Base-by-base conservation (phyloP, 2,113 vertebrate species). In the Mormoops blainvillei region DNA sequence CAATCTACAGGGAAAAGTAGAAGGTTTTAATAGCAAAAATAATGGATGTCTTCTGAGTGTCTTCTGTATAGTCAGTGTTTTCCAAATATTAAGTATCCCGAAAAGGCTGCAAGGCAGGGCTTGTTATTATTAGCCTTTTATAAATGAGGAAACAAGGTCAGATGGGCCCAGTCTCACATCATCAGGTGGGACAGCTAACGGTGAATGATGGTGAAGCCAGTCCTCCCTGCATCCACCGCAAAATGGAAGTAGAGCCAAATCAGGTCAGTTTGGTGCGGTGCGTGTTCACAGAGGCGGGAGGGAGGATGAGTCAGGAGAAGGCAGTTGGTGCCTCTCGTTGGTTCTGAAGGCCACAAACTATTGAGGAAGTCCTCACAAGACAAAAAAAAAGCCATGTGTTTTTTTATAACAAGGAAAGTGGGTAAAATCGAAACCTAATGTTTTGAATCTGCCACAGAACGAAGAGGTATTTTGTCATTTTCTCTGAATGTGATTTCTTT, bases 401-500 rank as follows among this genome's bases (percentile, higher is more conserved):
- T 48, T 48, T 48, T 48, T 8, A 48, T 48, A 20, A 74, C 78
- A 63, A 65, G 33, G 14, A 73, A 90, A 58, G 11, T 70, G 7
- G 38, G 16, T 52, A 58, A 87, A 87, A 91, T 82, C 7, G 90
- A 93, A 87, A 61, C 15, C 19, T 86, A 33, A 81, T 16, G 68
- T 85, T 93, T 86, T 74, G 36, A 92, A 6, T 8, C 19, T 81
- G 13, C 74, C 45, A 68, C 28, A 95, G 45, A 96, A 43, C 71
- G 36, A 94, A 68, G 54, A 22, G 43, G 45, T n/a, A 89, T 95
- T 96, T 88, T 77, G 56, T 11, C 28, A 68, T 94, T 90, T 89
- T 67, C 13, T 94, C 80, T 96, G 77, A 87, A 86, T 6, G 83
- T 92, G n/a, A 82, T 80, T 88, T 71, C 52, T 45, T 94, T 88